These are phyloP conservation scores for Gorsachius magnificus DNA, from an alignment of 2,797 vertebrate species.

Conservation along the genomic window DNA sequence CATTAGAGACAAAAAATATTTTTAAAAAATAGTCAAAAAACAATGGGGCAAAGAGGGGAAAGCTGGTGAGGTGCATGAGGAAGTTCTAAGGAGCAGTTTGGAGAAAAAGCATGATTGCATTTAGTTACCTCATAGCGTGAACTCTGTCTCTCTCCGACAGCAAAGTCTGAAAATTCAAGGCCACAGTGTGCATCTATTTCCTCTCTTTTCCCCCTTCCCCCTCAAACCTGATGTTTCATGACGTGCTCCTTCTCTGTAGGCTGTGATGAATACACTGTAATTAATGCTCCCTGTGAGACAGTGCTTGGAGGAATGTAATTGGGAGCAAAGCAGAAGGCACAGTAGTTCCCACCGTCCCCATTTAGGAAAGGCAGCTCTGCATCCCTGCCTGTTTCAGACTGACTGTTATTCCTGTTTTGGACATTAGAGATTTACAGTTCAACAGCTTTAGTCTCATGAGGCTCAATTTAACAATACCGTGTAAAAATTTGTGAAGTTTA, in stretches of 20 bases:
- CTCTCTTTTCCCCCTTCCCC: neutral
- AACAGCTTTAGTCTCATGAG: neutral
- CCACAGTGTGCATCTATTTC: neutral
- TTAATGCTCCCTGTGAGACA: neutral
- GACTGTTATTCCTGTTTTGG: neutral
- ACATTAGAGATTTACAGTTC: neutral
- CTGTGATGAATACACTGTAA: neutral
- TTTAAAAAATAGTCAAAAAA: neutral
- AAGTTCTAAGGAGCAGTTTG: neutral
- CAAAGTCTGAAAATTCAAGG: neutral
- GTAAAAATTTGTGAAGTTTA: neutral
- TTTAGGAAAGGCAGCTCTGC: neutral
- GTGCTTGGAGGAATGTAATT: neutral
- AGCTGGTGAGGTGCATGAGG: neutral
- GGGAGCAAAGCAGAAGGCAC: neutral
- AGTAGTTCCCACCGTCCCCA: accelerated
- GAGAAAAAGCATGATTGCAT: neutral
- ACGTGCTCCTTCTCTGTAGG: neutral
- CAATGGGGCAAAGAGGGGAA: neutral
- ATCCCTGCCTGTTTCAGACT: neutral
- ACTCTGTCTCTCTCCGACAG: accelerated
- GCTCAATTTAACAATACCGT: neutral
- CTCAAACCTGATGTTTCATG: neutral
- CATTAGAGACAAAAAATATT: neutral
- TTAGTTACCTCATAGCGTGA: neutral